A percentile compares a stretch with the other conserved stretches of the same genome.
Conservation (phyloP, 2,797 vertebrate species). For the Acipenser ruthenus region DNA sequence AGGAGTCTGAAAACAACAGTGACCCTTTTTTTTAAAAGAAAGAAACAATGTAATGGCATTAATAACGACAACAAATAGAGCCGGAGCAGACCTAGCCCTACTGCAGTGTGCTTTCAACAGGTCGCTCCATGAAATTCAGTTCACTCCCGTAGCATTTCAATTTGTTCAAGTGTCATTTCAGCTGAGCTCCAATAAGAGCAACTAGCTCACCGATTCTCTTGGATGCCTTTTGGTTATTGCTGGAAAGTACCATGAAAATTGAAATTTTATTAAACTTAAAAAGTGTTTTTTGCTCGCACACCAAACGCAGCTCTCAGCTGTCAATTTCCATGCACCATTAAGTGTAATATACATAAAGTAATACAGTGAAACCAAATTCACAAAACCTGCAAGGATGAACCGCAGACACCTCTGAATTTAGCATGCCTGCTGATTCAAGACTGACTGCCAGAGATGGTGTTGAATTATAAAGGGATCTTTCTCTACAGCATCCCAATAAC, state of each 20-base stretch:
- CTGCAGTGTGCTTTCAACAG: neutral
- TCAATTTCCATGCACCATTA: neutral
- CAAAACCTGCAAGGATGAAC: too few species aligned
- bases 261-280: constrained; percentile 15
- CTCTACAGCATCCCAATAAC: too few species aligned
- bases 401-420: too few species aligned
- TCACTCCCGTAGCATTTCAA: neutral
- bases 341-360: neutral
- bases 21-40: too few species aligned
- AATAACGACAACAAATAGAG: neutral
- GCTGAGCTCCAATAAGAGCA: constrained; percentile 1
- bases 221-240: neutral
- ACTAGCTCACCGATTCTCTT: neutral
- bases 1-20: constrained; percentile 67
- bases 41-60: neutral
- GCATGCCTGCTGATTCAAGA: too few species aligned
- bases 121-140: neutral
- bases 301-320: neutral
- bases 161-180: neutral
- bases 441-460: too few species aligned
- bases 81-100: neutral
- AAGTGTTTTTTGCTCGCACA: neutral
- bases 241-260: constrained; percentile 4
- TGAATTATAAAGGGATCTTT: too few species aligned
- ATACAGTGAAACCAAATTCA: too few species aligned